phyloP scores from a whole-genome alignment of 2,113 vertebrate genomes.

The Delphinapterus leucas region DNA sequence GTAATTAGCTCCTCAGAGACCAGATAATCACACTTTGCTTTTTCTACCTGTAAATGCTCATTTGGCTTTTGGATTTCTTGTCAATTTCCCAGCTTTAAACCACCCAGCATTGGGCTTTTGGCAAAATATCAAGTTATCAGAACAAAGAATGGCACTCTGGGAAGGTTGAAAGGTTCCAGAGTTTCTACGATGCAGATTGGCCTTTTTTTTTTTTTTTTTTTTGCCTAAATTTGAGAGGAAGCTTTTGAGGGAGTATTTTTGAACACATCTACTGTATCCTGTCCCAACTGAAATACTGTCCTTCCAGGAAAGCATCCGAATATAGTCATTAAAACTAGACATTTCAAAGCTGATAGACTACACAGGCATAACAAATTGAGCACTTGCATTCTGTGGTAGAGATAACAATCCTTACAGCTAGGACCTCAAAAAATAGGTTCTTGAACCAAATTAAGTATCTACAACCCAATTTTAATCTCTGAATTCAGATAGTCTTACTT shows the following conservation, averaged over 20 bases:
- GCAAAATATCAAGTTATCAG: neutral
- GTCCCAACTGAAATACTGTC: neutral
- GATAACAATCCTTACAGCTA: fast-evolving
- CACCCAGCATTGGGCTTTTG: neutral
- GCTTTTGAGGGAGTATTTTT: neutral
- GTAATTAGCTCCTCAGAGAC: slow-evolving; percentile 72
- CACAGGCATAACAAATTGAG: neutral
- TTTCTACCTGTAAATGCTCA: slow-evolving; percentile 37
- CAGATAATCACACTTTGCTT: slow-evolving; percentile 47
- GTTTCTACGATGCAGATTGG: neutral
- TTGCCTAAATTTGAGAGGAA: neutral
- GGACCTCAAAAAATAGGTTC: neutral
- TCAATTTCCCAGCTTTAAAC: slow-evolving; percentile 26
- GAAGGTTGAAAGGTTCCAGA: neutral
- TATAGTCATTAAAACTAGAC: neutral
- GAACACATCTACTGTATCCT: neutral
- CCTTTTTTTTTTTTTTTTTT: neutral
- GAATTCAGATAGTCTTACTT: neutral
- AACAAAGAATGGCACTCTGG: neutral
- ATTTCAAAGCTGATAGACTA: neutral
- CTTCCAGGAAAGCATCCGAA: neutral
- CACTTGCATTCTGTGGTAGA: fast-evolving
- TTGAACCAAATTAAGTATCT: neutral
- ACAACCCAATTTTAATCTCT: neutral
- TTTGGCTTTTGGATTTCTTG: slow-evolving; percentile 47